Evolutionary conservation across 2,113 vertebrate species (phyloP), one percentile per base, ranked within the genome.

Genomic region (Hepsetus odoe): DNA sequence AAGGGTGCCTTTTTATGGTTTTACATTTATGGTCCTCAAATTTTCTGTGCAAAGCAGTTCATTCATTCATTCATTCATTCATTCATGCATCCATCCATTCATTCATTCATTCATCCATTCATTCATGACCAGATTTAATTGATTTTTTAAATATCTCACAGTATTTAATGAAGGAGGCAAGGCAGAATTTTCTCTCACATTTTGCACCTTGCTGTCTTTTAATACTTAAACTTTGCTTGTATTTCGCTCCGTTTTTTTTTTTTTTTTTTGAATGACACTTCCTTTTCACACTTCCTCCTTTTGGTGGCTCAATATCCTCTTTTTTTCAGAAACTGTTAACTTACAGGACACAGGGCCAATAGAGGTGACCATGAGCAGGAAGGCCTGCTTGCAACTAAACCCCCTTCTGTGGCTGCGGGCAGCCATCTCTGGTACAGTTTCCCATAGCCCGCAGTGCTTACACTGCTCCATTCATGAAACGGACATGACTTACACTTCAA

Each of bases 401-500:
- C 80, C 59, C 80, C 80, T 16, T 74, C 64, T 61, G 72, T 22
- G 74, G 72, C 67, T 83, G 49, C 11, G 42, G 35, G 51, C 49
- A 73, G 51, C 16, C 53, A 73, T 46, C 53, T 81, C 83, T 16
- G 72, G 53, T 87, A 66, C 40, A 32, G 86, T 88, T 85, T 85
- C 84, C 85, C 84, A 83, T 77, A 83, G 66, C 42, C 13, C 72
- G 75, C 76, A 81, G 80, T 83, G 68, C 30, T 28, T 87, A 77
- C 77, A 85, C 64, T 73, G 58, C 74, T 56, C 72, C 83, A 72
- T 84, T 82, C 73, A 73, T 82, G 73, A 80, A 70, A 84, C 74
- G 84, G 88, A 89, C 82, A 77, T 90, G 86, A 90, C 84, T 83
- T 80, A 87, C 28, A 87, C 82, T 74, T 81, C 85, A 84, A 86